Base-by-base conservation (phyloP, 2,797 vertebrate species). In the Allochrocebus solatus region DNA sequence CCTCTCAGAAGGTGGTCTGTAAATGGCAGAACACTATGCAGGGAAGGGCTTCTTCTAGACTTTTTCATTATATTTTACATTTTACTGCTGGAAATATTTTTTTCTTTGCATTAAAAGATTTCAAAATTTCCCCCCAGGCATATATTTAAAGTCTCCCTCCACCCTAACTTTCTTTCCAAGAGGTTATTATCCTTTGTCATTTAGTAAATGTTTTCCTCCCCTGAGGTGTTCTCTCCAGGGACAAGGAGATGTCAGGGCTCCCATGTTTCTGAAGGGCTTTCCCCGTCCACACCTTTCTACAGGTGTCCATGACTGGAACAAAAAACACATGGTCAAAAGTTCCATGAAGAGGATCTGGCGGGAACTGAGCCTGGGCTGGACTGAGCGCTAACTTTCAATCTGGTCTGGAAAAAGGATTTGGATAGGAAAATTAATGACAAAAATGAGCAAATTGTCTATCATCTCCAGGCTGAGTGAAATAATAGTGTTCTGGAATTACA, bases 81-180 rank as follows among this genome's bases (percentile, higher is more conserved):
- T 88, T n/a, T 81, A 61, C 91, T 78, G 14, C 33, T 79, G 46
- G 30, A 89, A 94, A 76, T 13, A 91, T 67, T 84, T 92, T 84
- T 39, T 93, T 82, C 17, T 83, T 89, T 50, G 22, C 19, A 17
- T 59, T 36, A 70, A 85, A 85, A 79, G 48, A 57, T 79, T 82
- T 78, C 22, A 9, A 17, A 64, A 50, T 28, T 8, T 12, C 2
- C 7, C 19, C 48, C 16, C 30, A 67, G 64, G 8, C 57, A 8
- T 39, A 43, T 72, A 36, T 83, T 88, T 36, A 48, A 91, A 53
- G 24, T 11, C 26, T 83, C 39, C 59, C 10, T 14, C 72, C 24
- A n/a, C 16, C 8, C 46, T 11, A 11, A 11, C 28, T 36, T 57
- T 53, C 46, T 36, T 53, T 50, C 36, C 21, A 67, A 30, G 28